Conservation (phyloP, 1,140 invertebrate species). For the Aphidius gifuensis region DNA sequence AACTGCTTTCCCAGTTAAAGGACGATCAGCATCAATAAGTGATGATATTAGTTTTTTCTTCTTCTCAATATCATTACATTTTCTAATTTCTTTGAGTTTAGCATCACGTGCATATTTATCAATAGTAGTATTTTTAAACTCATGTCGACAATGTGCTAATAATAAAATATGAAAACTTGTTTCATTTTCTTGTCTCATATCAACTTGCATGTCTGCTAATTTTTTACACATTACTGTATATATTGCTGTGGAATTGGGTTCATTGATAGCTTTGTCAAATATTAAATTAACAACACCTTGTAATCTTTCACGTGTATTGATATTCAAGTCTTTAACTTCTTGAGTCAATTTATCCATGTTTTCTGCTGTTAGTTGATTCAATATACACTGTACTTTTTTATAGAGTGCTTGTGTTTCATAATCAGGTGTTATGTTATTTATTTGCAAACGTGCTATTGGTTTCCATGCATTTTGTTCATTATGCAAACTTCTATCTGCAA, state of each 20-base stretch:
- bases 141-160: slow-evolving; percentile 78
- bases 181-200: slow-evolving; percentile 52
- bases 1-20: too few relatives aligned
- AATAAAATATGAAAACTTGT: slow-evolving; percentile 76
- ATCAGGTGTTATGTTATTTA: slow-evolving; percentile 56
- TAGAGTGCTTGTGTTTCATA: slow-evolving; percentile 71
- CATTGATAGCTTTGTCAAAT: slow-evolving; percentile 93
- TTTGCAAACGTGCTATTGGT: slow-evolving; percentile 49
- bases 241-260: slow-evolving; percentile 85
- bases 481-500: slow-evolving; percentile 58
- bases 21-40: slow-evolving; percentile 54
- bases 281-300: slow-evolving; percentile 84
- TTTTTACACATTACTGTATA: slow-evolving; percentile 84
- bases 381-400: slow-evolving; percentile 79
- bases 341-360: slow-evolving; percentile 61
- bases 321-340: slow-evolving; percentile 71
- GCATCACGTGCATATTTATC: slow-evolving; percentile 46
- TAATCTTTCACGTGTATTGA: slow-evolving; percentile 77
- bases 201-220: slow-evolving; percentile 14
- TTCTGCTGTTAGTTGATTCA: slow-evolving; percentile 41
- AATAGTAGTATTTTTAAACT: slow-evolving; percentile 79
- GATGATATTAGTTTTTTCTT: too few relatives aligned
- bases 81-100: too few relatives aligned
- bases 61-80: too few relatives aligned
- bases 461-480: too few relatives aligned